These are phyloP conservation scores for Grus americana DNA, from an alignment of 2,113 vertebrate genomes.

Conservation along the genomic window DNA sequence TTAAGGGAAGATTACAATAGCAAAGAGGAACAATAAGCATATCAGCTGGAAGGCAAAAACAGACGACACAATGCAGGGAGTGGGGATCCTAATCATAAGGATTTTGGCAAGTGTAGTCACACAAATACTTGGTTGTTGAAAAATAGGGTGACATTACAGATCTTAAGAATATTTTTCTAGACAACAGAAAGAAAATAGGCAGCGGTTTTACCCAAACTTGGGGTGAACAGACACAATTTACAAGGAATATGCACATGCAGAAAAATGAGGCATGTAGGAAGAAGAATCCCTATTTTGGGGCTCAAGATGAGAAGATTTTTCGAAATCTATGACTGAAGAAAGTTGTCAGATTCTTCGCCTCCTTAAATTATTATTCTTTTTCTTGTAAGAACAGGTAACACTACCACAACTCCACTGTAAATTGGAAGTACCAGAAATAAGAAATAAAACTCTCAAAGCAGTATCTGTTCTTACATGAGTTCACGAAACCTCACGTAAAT, in stretches of 20 bases:
- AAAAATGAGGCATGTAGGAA: neutral
- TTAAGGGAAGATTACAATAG: neutral
- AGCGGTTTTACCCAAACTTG: neutral
- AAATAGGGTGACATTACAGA: neutral
- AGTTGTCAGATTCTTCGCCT: neutral
- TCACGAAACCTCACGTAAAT: neutral
- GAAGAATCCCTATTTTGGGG: neutral
- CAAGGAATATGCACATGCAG: neutral
- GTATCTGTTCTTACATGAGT: neutral
- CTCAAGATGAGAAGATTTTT: neutral
- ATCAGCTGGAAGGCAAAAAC: neutral
- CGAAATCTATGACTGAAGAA: neutral
- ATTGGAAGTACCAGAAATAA: neutral
- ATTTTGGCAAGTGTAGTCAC: neutral
- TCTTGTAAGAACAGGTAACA: neutral
- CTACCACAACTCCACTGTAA: neutral
- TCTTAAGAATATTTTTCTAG: neutral
- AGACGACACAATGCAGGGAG: fast-evolving
- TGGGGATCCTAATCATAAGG: neutral
- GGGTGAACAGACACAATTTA: neutral
- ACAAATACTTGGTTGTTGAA: neutral
- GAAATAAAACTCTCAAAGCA: neutral
- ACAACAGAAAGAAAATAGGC: neutral
- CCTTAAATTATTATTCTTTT: neutral
- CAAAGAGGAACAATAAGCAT: neutral